Evolutionary conservation across 2,113 vertebrate genomes (phyloP), one percentile per base, ranked within the genome.

Genomic region (Oreochromis niloticus): DNA sequence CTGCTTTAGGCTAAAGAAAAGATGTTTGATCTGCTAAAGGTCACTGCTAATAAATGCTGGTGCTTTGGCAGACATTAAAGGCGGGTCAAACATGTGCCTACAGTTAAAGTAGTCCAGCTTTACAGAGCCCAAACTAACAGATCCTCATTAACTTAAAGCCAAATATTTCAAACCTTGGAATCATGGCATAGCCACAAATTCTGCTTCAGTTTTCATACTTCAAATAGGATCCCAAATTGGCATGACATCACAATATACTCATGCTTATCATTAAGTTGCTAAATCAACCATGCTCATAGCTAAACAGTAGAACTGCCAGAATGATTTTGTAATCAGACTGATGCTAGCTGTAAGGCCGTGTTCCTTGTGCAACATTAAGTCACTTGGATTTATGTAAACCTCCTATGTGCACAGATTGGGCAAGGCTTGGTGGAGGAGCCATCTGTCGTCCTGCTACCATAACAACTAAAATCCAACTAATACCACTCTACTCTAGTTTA

Each of bases 391-490:
- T 87, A 83, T 88, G 75, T 88, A 82, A 93, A 93, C 84, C 87
- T 84, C 84, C 87, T 84, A 89, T 82, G 36, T 82, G 87, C 30
- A 48, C 91, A 90, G 93, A 92, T 88, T 94, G 87, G 24, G 36
- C 4, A 59, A 36, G 12, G 85, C 93, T 93, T 87, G 88, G 56
- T 55, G 13, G 66, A 89, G 50, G 34, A 87, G 85, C 92, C 94
- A 94, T 95, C 94, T 96, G 95, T 91, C 54, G 1, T 9, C 63
- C 82, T 24, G 17, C 85, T 81, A 59, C 88, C 83, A 89, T 85
- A 87, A 93, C 86, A 85, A 91, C 66, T 57, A 84, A 92, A 92
- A 93, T 93, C 94, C 92, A 85, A 52, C 93, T 94, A 93, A 94
- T 94, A 48, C 93, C 87, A 24, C 50, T 87, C 83, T 48, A 48